phyloP scores from a whole-genome alignment of 2,797 vertebrate species.

The Taenioides sp. region DNA sequence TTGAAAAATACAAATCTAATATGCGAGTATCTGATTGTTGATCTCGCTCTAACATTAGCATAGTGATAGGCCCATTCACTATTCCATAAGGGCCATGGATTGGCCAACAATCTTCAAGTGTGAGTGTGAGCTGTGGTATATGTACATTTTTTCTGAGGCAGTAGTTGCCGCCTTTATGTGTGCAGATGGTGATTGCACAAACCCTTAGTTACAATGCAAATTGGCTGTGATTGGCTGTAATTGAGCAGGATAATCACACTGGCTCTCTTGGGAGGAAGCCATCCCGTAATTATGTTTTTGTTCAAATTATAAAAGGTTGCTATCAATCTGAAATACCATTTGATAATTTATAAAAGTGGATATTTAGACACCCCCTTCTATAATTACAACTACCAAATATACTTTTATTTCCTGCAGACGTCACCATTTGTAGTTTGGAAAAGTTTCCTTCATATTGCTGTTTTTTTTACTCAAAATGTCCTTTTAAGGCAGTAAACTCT shows the following conservation, averaged over 20 bases:
- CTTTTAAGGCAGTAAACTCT: neutral
- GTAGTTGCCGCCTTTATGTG: conserved; percentile 38
- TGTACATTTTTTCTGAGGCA: conserved; percentile 38
- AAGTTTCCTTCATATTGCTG: conserved; percentile 20
- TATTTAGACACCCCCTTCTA: conserved; percentile 36
- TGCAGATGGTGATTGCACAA: conserved; percentile 55
- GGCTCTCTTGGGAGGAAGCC: conserved; percentile 28
- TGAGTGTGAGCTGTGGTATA: neutral
- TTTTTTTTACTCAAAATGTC: neutral
- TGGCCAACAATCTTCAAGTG: neutral
- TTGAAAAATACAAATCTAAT: too few relatives aligned
- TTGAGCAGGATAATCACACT: conserved; percentile 52
- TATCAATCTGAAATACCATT: conserved; percentile 58
- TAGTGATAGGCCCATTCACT: too few relatives aligned
- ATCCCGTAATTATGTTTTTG: conserved; percentile 53
- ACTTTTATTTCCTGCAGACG: conserved; percentile 26
- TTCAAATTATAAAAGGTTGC: conserved; percentile 51
- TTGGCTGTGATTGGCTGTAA: conserved; percentile 65
- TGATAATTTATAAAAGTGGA: conserved; percentile 45
- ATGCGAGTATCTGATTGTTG: too few relatives aligned
- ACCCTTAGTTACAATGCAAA: conserved; percentile 49
- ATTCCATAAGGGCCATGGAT: neutral
- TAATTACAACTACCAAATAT: conserved; percentile 7
- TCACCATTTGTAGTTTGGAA: conserved; percentile 14
- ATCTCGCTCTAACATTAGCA: too few relatives aligned